These are phyloP conservation scores for Zygaena filipendulae DNA, from an alignment of 2,888 invertebrate genomes.

Conservation along the genomic window DNA sequence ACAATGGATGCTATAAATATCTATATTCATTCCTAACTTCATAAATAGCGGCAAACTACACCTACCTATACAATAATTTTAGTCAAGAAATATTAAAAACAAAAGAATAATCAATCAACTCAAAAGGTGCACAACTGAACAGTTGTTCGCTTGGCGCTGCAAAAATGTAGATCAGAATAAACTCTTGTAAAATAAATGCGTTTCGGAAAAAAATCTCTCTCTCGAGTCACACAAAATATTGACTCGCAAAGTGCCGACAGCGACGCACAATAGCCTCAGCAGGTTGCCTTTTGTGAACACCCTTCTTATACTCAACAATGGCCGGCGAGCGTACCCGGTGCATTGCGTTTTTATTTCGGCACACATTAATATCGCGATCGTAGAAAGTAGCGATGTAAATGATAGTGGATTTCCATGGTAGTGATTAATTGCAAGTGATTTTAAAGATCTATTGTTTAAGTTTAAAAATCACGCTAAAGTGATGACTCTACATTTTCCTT, in stretches of 20 bases:
- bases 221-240: conserved; percentile 61
- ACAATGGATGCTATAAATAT: no score
- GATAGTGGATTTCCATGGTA: conserved; percentile 11
- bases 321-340: conserved; percentile 48
- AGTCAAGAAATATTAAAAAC: conserved; percentile 40
- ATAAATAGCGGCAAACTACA: no score
- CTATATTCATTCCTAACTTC: no score
- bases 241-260: conserved; percentile 61
- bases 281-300: conserved; percentile 52
- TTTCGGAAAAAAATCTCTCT: conserved; percentile 5
- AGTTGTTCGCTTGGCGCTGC: conserved; percentile 51
- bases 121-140: conserved; percentile 36
- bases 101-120: conserved; percentile 40
- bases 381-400: conserved; percentile 27
- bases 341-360: conserved; percentile 49
- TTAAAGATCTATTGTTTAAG: no score
- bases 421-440: no score
- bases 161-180: conserved; percentile 26
- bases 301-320: conserved; percentile 47
- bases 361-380: conserved; percentile 35
- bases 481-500: no score
- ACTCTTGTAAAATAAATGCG: no score
- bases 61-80: no score
- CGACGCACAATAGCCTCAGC: conserved; percentile 53
- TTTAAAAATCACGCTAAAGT: no score